These are phyloP conservation scores for Hemicordylus capensis DNA, from an alignment of 2,113 vertebrate species.

Conservation along the genomic window DNA sequence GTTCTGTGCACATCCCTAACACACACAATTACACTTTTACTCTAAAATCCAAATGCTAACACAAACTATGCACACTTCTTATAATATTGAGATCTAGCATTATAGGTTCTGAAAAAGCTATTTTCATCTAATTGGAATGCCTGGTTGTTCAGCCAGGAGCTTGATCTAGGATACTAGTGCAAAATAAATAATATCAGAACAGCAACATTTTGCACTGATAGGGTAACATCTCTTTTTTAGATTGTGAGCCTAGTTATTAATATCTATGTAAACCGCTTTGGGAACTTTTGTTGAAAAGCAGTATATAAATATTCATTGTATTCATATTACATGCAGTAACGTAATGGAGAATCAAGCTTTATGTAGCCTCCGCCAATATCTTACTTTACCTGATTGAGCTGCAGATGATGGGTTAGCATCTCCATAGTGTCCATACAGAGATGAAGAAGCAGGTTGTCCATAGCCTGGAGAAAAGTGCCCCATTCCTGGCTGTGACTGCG, in stretches of 20 bases:
- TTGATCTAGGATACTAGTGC: not conserved
- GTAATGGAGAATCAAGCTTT: accelerated
- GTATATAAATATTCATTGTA: too few relatives aligned
- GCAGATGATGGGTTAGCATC: slow-evolving; percentile 72
- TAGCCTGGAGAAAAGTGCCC: slow-evolving; percentile 84
- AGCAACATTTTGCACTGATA: not conserved
- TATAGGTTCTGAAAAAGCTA: not conserved
- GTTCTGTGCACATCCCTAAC: too few relatives aligned
- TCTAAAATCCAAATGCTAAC: too few relatives aligned
- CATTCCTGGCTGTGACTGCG: slow-evolving; percentile 90
- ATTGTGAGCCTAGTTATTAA: too few relatives aligned
- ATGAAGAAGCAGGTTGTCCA: slow-evolving; percentile 75
- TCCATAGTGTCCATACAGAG: slow-evolving; percentile 86
- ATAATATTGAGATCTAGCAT: not conserved
- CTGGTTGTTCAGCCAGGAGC: not conserved
- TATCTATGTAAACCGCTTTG: too few relatives aligned
- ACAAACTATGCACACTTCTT: not conserved
- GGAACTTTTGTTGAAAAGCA: too few relatives aligned
- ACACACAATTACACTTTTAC: too few relatives aligned
- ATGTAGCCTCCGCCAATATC: not conserved
- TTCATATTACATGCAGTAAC: not conserved
- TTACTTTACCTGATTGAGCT: slow-evolving; percentile 80
- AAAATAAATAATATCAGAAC: not conserved
- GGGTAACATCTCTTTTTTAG: too few relatives aligned
- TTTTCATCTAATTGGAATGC: not conserved